These are phyloP conservation scores for Oxytorus armatus DNA, from an alignment of 2,888 invertebrate genomes.

Conservation along the genomic window DNA sequence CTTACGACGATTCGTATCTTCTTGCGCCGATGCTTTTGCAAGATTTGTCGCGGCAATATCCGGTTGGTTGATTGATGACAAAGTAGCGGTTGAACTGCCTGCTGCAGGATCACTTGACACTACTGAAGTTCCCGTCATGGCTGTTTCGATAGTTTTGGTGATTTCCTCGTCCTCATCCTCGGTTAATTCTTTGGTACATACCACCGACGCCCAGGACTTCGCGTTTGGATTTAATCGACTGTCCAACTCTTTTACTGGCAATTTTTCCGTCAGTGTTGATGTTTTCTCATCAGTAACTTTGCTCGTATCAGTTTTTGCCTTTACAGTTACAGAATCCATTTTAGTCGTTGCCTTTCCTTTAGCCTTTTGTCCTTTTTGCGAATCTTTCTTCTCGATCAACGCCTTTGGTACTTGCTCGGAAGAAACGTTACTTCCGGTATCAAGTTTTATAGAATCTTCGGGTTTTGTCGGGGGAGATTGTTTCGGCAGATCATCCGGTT, in stretches of 20 bases:
- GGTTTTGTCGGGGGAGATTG: slow-evolving; percentile 5
- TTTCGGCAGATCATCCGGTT: background rate
- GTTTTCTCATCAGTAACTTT: slow-evolving; percentile 43
- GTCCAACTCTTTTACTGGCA: slow-evolving; percentile 48
- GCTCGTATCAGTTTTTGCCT: background rate
- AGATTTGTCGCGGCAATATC: slow-evolving; percentile 5
- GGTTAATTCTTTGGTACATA: slow-evolving; percentile 65
- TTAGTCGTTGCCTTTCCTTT: slow-evolving; percentile 56
- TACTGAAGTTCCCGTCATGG: slow-evolving; percentile 14
- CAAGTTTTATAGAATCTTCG: slow-evolving; percentile 45
- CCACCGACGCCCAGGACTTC: slow-evolving; percentile 80
- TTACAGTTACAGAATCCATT: slow-evolving; percentile 40
- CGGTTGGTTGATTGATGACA: slow-evolving; percentile 4
- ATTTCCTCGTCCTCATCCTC: slow-evolving; percentile 63
- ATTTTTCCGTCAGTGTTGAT: slow-evolving; percentile 45
- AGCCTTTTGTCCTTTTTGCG: slow-evolving; percentile 49
- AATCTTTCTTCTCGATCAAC: slow-evolving; percentile 34
- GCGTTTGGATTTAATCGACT: slow-evolving; percentile 66
- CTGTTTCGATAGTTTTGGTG: slow-evolving; percentile 44
- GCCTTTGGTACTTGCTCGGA: slow-evolving; percentile 29
- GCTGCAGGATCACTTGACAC: slow-evolving; percentile 5
- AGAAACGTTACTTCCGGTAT: slow-evolving; percentile 34
- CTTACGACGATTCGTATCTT: slow-evolving; percentile 61
- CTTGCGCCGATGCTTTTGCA: slow-evolving; percentile 41
- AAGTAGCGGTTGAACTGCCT: slow-evolving; percentile 3